These are phyloP conservation scores for human DNA, from an alignment of 2,113 vertebrate species.

Conservation along the genomic window GRCh38 chr20:36981001-36981500, in stretches of 20 bases:
- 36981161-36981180: background rate
- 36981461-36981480: background rate
- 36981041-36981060: background rate
- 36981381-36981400: background rate
- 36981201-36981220: background rate
- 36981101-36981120: background rate
- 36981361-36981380: background rate
- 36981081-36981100: background rate
- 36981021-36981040: background rate
- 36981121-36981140: background rate
- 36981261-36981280: background rate
- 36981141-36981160: background rate
- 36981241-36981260: background rate
- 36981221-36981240: background rate
- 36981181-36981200: background rate
- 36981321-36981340: too few species aligned
- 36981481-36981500: background rate
- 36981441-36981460: background rate
- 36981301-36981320: background rate
- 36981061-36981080: background rate
- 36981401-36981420: background rate
- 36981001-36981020: background rate
- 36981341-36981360: background rate
- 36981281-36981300: background rate
- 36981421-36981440: background rate